phyloP scores from a whole-genome alignment of 2,888 invertebrate species.

The Drepana falcataria region DNA sequence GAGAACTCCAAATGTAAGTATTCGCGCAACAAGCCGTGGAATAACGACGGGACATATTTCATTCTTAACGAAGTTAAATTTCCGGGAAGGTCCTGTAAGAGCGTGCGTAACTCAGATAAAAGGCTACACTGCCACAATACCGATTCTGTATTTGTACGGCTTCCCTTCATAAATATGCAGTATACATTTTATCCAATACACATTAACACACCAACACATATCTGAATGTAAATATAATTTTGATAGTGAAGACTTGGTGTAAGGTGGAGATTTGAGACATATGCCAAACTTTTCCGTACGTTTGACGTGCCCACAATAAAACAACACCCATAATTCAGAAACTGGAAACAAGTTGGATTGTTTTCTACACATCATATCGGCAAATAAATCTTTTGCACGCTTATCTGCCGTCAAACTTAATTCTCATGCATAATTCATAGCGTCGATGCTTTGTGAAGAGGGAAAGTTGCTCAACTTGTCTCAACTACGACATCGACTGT shows the following conservation, averaged over 20 bases:
- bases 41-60: conserved; percentile 76
- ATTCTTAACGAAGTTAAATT: conserved; percentile 79
- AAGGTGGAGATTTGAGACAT: background rate
- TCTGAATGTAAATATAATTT: conserved; percentile 2
- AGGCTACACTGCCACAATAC: conserved; percentile 58
- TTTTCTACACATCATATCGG: conserved; percentile 76
- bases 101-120: conserved; percentile 76
- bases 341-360: conserved; percentile 73
- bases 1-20: conserved; percentile 72
- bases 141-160: conserved; percentile 48
- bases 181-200: background rate
- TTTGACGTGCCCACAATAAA: conserved; percentile 69
- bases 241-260: background rate
- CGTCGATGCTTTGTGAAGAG: conserved; percentile 60
- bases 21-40: conserved; percentile 75
- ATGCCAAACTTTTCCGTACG: conserved; percentile 34
- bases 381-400: conserved; percentile 73
- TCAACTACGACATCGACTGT: conserved; percentile 38
- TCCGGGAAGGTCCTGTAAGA: conserved; percentile 70
- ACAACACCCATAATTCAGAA: conserved; percentile 72
- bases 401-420: conserved; percentile 77
- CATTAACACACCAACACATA: background rate
- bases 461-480: conserved; percentile 53
- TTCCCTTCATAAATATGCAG: conserved; percentile 16
- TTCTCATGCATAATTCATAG: conserved; percentile 76